Conservation (phyloP, 2,797 vertebrate genomes). For the Diplodus puntazzo region DNA sequence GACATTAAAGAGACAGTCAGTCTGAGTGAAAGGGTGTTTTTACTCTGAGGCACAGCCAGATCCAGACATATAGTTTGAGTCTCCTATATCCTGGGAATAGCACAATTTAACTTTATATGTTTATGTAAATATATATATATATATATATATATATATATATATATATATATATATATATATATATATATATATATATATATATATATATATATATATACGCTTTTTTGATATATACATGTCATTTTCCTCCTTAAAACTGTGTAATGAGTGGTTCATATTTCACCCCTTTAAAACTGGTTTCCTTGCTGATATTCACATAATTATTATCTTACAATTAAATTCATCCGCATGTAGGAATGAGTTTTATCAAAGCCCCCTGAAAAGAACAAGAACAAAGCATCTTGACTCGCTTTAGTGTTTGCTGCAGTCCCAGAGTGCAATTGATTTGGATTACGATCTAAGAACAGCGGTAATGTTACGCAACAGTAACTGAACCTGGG, state of each 20-base stretch:
- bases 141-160: no score
- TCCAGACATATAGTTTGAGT: constrained; percentile 5
- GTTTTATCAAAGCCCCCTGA: constrained; percentile 32
- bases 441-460: constrained; percentile 59
- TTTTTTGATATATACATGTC: no score
- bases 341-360: constrained; percentile 2
- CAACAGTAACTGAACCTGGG: constrained; percentile 50
- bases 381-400: constrained; percentile 34
- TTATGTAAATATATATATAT: no score
- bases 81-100: neutral
- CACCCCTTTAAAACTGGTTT: constrained; percentile 10
- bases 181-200: no score
- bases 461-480: constrained; percentile 39
- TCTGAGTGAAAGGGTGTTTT: constrained; percentile 2
- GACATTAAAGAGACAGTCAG: constrained; percentile 15
- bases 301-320: neutral
- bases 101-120: neutral
- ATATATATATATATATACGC: no score
- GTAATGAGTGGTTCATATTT: constrained; percentile 16
- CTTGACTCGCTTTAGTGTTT: constrained; percentile 29
- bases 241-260: neutral
- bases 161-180: no score
- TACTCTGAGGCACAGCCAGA: neutral
- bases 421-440: constrained; percentile 39
- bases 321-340: constrained; percentile 31